Conservation (phyloP, 23 tunicate species). For the Phallusia fumigata region DNA sequence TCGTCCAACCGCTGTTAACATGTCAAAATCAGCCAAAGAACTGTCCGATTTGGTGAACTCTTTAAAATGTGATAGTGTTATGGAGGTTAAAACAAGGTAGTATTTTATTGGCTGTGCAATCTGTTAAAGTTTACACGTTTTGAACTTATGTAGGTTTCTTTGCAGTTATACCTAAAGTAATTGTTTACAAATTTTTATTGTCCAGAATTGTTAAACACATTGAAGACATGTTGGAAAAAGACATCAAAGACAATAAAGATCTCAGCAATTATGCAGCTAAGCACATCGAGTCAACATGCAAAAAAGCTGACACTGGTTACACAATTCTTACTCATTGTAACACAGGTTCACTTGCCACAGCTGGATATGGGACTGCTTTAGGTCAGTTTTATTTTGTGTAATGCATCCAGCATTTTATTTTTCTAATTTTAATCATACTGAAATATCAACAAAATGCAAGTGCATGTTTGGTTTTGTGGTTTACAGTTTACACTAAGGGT, state of each 20-base stretch:
- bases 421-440: too few relatives aligned
- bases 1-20: constrained; percentile 91
- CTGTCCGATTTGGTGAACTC: neutral
- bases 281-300: constrained; percentile 43
- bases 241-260: constrained; percentile 48
- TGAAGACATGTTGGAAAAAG: constrained; percentile 55
- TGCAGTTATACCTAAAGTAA: neutral
- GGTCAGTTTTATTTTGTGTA: constrained; percentile 20
- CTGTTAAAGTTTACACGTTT: too few relatives aligned
- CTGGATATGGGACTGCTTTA: constrained; percentile 93
- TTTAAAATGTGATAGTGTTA: neutral
- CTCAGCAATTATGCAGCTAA: constrained; percentile 64
- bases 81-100: neutral
- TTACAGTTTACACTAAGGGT: too few relatives aligned
- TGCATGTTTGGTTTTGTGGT: too few relatives aligned
- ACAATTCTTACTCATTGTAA: constrained; percentile 88
- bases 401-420: constrained; percentile 18
- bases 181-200: neutral
- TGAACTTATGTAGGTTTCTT: too few relatives aligned
- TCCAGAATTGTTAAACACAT: constrained; percentile 31
- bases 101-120: neutral
- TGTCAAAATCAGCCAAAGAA: constrained; percentile 52
- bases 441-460: too few relatives aligned
- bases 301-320: neutral
- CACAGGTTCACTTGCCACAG: constrained; percentile 91